These are phyloP conservation scores for Ceratina australensis DNA, from an alignment of 1,140 invertebrate species.

Conservation along the genomic window DNA sequence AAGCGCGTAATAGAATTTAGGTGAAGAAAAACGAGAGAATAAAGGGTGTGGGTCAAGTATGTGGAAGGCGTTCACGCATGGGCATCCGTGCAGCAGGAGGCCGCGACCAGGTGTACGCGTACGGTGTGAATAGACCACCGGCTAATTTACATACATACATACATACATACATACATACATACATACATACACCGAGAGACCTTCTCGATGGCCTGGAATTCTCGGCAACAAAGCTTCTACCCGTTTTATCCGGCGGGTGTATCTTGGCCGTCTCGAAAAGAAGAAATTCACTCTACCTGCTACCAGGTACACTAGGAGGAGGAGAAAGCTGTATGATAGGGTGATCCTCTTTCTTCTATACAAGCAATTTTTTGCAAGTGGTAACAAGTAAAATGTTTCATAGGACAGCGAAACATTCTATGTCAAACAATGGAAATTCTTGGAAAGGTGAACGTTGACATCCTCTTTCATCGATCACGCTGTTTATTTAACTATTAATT, in stretches of 20 bases:
- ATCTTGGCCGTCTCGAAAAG: slow-evolving; percentile 19
- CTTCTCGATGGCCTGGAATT: slow-evolving; percentile 45
- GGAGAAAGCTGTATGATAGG: not conserved
- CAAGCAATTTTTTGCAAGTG: not conserved
- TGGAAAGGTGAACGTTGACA: too few relatives aligned
- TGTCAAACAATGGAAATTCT: too few relatives aligned
- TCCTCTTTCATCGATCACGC: too few relatives aligned
- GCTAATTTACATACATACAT: slow-evolving; percentile 67
- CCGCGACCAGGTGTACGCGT: slow-evolving; percentile 57
- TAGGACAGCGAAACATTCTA: not conserved
- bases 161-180: slow-evolving; percentile 64
- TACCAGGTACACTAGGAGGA: slow-evolving; percentile 8
- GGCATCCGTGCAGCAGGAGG: slow-evolving; percentile 60
- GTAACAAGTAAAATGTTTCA: not conserved
- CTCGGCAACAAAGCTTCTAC: slow-evolving; percentile 46
- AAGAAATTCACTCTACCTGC: slow-evolving; percentile 39
- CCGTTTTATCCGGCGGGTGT: slow-evolving; percentile 46
- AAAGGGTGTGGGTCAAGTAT: not conserved
- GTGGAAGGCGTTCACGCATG: slow-evolving; percentile 41
- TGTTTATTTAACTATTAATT: too few relatives aligned
- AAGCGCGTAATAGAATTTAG: too few relatives aligned
- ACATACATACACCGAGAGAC: slow-evolving; percentile 47
- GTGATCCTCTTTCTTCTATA: not conserved
- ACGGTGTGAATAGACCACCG: slow-evolving; percentile 55
- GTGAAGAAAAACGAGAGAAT: not conserved